Conservation (phyloP, 2,797 vertebrate genomes). For the Champsocephalus esox region DNA sequence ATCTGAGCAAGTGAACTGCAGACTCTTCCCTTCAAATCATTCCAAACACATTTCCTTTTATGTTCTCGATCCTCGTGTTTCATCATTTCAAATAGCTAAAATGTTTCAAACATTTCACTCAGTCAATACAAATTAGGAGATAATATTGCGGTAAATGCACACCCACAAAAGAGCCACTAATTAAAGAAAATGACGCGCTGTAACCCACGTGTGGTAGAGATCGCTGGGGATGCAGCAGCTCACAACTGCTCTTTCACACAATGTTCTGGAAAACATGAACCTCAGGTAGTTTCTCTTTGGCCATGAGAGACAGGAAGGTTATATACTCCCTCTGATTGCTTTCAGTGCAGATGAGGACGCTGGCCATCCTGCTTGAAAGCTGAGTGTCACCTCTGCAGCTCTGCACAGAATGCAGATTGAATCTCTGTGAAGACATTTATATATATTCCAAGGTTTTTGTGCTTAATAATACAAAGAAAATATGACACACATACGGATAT, state of each 20-base stretch:
- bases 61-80: not conserved
- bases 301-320: conserved; percentile 56
- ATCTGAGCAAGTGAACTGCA: conserved; percentile 9
- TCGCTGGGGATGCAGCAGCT: not conserved
- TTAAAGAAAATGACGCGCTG: conserved; percentile 10
- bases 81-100: not conserved
- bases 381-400: conserved; percentile 45
- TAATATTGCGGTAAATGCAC: not conserved
- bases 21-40: too few relatives aligned
- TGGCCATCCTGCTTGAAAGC: conserved; percentile 34
- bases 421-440: conserved; percentile 38
- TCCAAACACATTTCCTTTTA: not conserved
- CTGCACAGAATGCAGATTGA: conserved; percentile 34
- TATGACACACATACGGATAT: not conserved
- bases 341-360: conserved; percentile 42
- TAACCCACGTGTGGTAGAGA: conserved; percentile 35
- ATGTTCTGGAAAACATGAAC: conserved; percentile 33
- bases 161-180: conserved; percentile 9
- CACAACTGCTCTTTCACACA: conserved; percentile 37
- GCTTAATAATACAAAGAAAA: conserved; percentile 21
- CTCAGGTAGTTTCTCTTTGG: conserved; percentile 56
- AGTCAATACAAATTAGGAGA: not conserved
- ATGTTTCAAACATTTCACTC: not conserved
- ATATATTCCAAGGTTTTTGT: conserved; percentile 32
- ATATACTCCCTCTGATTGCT: conserved; percentile 60